Base-by-base conservation (phyloP, 2,113 vertebrate species). In the Falco punctatus region DNA sequence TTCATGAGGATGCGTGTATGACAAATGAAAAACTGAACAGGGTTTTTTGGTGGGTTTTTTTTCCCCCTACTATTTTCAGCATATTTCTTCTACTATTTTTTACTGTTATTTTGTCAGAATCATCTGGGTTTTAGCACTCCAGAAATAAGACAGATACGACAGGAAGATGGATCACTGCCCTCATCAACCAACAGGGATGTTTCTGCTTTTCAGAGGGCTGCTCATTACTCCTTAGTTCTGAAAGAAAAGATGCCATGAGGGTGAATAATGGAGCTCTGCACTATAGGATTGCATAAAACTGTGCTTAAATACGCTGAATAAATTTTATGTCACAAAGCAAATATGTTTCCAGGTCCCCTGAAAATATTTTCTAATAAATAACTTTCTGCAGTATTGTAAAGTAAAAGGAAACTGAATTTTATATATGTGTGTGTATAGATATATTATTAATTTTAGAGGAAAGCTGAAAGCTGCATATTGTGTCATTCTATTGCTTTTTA, bases 121-220 rank as follows among this genome's bases (percentile, higher is more conserved):
- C 27, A 35, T 86, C 38, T 90, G 69, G 40, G 28, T 5, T 67
- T 88, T 55, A 75, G 55, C 30, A 40, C 32, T 51, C 18, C 46
- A 52, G 67, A 83, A 86, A 59, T 89, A 87, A 80, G 62, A 69
- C 13, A 69, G 62, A 62, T 87, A 58, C 46, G 74, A 90, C 93
- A 94, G 46, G 65, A 95, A 85, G 94, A 97, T 95, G 62, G 85
- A 96, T 96, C 33, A 46, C 19, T 72, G 35, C n/a, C 70, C 64
- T 91, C 40, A 65, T 75, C 87, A 92, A 38, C 77, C 52, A 91
- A 7, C 57, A 65, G 65, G 42, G 44, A 64, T 77, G 33, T 72
- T 94, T 72, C 40, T 87, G 26, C 57, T 87, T 94, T 84, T 92
- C 84, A 64, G 44, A 71, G 65, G 62, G 35, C 52, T 85, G 30